These are phyloP conservation scores for Mungos mungo DNA, from an alignment of 2,113 vertebrate species.

Conservation along the genomic window DNA sequence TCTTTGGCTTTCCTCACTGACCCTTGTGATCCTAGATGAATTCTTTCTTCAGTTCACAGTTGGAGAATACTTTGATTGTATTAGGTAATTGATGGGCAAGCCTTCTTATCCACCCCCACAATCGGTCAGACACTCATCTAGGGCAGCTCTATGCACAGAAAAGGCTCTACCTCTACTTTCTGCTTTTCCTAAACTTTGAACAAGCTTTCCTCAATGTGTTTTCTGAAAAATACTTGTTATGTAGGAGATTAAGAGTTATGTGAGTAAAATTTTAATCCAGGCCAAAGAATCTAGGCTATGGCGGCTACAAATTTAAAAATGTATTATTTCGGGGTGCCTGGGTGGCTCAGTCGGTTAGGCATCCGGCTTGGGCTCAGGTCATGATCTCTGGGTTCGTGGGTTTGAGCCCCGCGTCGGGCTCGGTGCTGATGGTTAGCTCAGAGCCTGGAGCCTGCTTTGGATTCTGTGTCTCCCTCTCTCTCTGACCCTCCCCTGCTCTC, in stretches of 20 bases:
- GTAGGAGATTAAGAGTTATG: not conserved
- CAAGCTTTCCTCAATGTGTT: not conserved
- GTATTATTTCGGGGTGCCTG: not conserved
- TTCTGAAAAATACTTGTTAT: not conserved
- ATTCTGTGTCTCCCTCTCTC: too few relatives aligned
- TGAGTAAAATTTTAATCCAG: constrained; percentile 1
- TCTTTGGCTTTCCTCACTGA: not conserved
- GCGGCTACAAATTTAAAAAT: not conserved
- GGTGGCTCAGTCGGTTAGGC: too few relatives aligned
- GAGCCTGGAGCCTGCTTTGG: too few relatives aligned
- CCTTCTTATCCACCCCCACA: not conserved
- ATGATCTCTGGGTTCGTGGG: too few relatives aligned
- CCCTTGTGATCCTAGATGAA: not conserved
- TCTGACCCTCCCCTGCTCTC: too few relatives aligned
- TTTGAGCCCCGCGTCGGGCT: too few relatives aligned
- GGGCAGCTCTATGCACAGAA: not conserved
- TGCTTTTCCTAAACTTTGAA: not conserved
- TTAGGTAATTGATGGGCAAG: not conserved
- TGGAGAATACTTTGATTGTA: not conserved
- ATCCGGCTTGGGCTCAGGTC: too few relatives aligned
- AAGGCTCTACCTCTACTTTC: not conserved
- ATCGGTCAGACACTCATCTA: not conserved
- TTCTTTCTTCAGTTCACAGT: constrained; percentile 20
- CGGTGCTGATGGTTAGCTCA: too few relatives aligned
- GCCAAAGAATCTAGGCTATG: not conserved